phyloP scores from a whole-genome alignment of 2,888 invertebrate genomes.

The Drosophila seclusa region DNA sequence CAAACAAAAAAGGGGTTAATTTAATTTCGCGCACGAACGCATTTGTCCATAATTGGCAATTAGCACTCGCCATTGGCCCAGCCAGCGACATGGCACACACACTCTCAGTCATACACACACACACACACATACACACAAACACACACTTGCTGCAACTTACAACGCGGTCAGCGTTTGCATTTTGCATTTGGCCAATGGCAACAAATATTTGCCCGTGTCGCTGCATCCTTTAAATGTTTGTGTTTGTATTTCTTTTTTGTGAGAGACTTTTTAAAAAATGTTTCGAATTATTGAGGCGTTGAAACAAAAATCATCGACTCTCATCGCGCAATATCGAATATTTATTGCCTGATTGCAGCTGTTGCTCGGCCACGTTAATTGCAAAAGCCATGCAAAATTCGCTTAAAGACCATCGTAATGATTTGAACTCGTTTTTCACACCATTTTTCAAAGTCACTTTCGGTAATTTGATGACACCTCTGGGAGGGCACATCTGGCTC shows the following conservation, averaged over 20 bases:
- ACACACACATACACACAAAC: constrained; percentile 1
- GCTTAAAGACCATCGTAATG: constrained; percentile 27
- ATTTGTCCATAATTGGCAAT: constrained; percentile 83
- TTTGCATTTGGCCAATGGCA: constrained; percentile 72
- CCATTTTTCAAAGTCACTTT: constrained; percentile 73
- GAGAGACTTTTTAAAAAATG: constrained; percentile 59
- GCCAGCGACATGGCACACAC: constrained; percentile 46
- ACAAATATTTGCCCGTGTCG: constrained; percentile 66
- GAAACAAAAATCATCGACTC: constrained; percentile 74
- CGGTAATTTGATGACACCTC: constrained; percentile 63
- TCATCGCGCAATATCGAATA: constrained; percentile 49
- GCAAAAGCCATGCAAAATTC: constrained; percentile 57
- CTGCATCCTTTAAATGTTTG: constrained; percentile 16
- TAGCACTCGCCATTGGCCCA: constrained; percentile 80
- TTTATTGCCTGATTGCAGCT: constrained; percentile 71
- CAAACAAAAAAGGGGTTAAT: constrained; percentile 79
- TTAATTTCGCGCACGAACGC: constrained; percentile 83
- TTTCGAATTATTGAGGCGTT: constrained; percentile 75
- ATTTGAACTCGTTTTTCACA: constrained; percentile 55
- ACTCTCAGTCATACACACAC: constrained; percentile 18
- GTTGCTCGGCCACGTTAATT: constrained; percentile 61
- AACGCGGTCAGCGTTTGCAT: constrained; percentile 59
- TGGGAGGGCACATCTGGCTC: constrained; percentile 53
- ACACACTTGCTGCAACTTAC: constrained; percentile 35
- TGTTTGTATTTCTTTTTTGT: constrained; percentile 40